These are phyloP conservation scores for Villa cingulata DNA, from an alignment of 2,888 invertebrate genomes.

Conservation along the genomic window DNA sequence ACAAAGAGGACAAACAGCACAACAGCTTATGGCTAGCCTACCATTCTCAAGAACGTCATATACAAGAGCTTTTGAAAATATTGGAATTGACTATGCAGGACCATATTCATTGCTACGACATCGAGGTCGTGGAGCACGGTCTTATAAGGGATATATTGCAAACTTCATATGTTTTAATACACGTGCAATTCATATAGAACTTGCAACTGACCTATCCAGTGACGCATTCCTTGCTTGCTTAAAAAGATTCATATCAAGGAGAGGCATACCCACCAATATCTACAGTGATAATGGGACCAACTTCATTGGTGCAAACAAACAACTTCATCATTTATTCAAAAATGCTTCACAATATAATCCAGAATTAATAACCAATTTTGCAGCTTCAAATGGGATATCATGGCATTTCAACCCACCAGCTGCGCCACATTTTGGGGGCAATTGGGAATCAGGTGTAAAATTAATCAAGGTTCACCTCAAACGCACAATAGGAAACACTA, in stretches of 20 bases:
- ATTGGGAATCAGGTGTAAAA: not conserved
- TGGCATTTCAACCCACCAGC: not conserved
- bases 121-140: too few relatives aligned
- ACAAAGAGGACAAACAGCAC: too few relatives aligned
- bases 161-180: too few relatives aligned
- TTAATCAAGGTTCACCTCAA: not conserved
- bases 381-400: not conserved
- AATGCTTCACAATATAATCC: not conserved
- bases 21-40: too few relatives aligned
- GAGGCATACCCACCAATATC: constrained; percentile 8
- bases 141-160: too few relatives aligned
- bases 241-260: constrained; percentile 7
- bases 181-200: too few relatives aligned
- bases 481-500: not conserved
- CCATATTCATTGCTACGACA: too few relatives aligned
- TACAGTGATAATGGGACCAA: constrained; percentile 14
- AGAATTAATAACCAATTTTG: not conserved
- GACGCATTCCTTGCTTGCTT: not conserved
- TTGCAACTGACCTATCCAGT: not conserved
- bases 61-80: too few relatives aligned
- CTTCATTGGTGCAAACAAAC: constrained; percentile 9
- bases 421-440: not conserved
- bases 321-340: not conserved
- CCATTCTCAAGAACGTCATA: too few relatives aligned
- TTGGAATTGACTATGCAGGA: too few relatives aligned